These are phyloP conservation scores for Drosophila imparisetae DNA, from an alignment of 2,888 invertebrate genomes.

Conservation along the genomic window DNA sequence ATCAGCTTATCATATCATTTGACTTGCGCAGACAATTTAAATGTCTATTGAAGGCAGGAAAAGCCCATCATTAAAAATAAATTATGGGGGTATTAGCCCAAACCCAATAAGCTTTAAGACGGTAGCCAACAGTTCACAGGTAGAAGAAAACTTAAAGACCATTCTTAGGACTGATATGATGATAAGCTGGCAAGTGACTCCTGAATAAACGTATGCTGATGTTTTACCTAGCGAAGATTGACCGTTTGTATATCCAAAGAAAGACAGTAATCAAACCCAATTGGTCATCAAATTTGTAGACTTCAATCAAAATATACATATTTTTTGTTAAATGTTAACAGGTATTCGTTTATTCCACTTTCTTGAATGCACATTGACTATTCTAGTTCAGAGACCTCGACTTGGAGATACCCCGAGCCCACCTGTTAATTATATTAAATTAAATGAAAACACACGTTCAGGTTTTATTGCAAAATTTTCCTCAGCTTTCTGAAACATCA, in stretches of 20 bases:
- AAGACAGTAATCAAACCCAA: background rate
- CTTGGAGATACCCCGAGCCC: background rate
- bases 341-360: background rate
- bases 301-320: background rate
- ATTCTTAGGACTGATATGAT: constrained; percentile 1
- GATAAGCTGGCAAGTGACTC: background rate
- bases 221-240: background rate
- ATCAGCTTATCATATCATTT: constrained; percentile 72
- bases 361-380: background rate
- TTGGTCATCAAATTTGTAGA: background rate
- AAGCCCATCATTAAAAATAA: constrained; percentile 74
- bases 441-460: background rate
- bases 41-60: constrained; percentile 69
- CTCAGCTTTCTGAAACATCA: background rate
- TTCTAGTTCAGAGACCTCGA: background rate
- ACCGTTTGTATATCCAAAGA: background rate
- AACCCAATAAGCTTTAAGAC: constrained; percentile 41
- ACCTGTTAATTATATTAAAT: background rate
- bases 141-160: constrained; percentile 14
- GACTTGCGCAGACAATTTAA: constrained; percentile 68
- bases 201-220: background rate
- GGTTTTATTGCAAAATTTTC: background rate
- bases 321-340: background rate
- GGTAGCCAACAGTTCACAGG: constrained; percentile 58
- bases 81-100: constrained; percentile 68